A percentile compares a stretch with the other conserved stretches of the same genome.
Conservation (phyloP, 1,140 invertebrate species). For the Drosophila biarmipes region DNA sequence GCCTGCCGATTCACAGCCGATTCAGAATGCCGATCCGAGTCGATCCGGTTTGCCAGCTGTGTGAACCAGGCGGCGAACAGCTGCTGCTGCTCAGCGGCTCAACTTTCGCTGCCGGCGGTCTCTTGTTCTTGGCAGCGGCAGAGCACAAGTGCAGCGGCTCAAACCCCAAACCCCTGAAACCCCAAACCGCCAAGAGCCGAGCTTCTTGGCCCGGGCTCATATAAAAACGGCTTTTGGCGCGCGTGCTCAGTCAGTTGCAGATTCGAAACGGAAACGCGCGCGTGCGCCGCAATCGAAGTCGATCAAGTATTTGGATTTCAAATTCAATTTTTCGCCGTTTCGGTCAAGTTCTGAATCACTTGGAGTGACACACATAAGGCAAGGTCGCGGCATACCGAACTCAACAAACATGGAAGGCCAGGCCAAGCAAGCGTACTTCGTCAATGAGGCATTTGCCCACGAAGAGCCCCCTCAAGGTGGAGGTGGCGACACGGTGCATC, state of each 20-base stretch:
- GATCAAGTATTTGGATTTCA: slow-evolving; percentile 44
- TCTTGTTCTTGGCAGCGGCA: slow-evolving; percentile 58
- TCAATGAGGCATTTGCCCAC: slow-evolving; percentile 75
- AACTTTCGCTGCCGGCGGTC: slow-evolving; percentile 72
- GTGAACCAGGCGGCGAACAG: slow-evolving; percentile 48
- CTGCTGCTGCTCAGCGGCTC: slow-evolving; percentile 57
- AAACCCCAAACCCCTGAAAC: slow-evolving; percentile 18
- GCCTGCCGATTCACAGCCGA: slow-evolving; percentile 28
- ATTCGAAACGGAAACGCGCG: slow-evolving; percentile 76
- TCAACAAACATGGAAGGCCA: slow-evolving; percentile 71
- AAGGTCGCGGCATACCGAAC: slow-evolving; percentile 46
- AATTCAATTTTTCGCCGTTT: slow-evolving; percentile 32
- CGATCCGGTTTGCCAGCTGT: slow-evolving; percentile 72
- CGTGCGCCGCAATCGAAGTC: slow-evolving; percentile 54
- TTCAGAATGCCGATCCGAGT: not conserved
- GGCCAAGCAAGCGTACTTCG: slow-evolving; percentile 77
- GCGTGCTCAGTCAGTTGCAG: slow-evolving; percentile 79
- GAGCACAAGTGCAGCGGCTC: slow-evolving; percentile 35
- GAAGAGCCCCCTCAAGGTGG: slow-evolving; percentile 45
- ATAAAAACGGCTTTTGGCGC: slow-evolving; percentile 75
- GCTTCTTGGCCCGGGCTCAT: slow-evolving; percentile 49
- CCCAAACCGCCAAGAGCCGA: slow-evolving; percentile 28
- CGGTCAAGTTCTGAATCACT: slow-evolving; percentile 61
- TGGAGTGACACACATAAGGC: slow-evolving; percentile 65
- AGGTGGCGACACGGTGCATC: slow-evolving; percentile 55